Percentiles rank a stretch among this genome's conserved stretches.
These are phyloP conservation scores for Lamprologus ornatipinnis DNA, from an alignment of 2,113 vertebrate species.

Conservation along the genomic window DNA sequence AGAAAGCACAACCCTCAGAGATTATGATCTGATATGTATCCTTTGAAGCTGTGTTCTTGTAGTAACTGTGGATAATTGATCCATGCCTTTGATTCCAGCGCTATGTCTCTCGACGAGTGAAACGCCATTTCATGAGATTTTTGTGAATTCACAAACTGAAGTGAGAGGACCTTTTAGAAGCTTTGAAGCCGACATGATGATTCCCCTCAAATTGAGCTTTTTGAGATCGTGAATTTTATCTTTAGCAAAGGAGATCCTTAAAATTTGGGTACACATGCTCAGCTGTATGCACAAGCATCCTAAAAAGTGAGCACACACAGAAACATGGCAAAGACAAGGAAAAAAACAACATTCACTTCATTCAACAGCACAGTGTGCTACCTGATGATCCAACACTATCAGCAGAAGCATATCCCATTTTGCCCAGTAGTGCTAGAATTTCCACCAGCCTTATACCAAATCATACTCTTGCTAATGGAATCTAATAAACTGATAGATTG, in stretches of 20 bases:
- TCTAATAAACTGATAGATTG: not conserved
- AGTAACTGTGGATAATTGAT: constrained; percentile 66
- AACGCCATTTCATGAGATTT: constrained; percentile 16
- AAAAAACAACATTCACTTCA: too few species aligned
- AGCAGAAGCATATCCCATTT: not conserved
- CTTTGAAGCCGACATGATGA: constrained; percentile 18
- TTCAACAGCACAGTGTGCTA: fast-evolving
- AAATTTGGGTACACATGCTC: not conserved
- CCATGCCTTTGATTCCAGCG: constrained; percentile 44
- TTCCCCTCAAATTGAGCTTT: not conserved
- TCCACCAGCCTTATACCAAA: not conserved
- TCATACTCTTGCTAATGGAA: not conserved
- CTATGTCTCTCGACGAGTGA: constrained; percentile 2
- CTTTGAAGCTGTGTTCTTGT: constrained; percentile 58
- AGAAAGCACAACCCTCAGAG: constrained; percentile 44
- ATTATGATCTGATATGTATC: constrained; percentile 42
- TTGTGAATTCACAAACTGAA: not conserved
- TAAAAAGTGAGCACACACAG: not conserved
- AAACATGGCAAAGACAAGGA: not conserved
- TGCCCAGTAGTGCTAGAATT: not conserved
- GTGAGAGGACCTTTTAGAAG: not conserved
- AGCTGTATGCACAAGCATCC: not conserved
- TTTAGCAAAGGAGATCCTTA: not conserved
- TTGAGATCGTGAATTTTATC: not conserved
- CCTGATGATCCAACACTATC: not conserved